Percentiles rank a stretch among this genome's conserved stretches.
These are phyloP conservation scores for Holocentrus rufus DNA, from an alignment of 2,797 vertebrate genomes.

Conservation along the genomic window DNA sequence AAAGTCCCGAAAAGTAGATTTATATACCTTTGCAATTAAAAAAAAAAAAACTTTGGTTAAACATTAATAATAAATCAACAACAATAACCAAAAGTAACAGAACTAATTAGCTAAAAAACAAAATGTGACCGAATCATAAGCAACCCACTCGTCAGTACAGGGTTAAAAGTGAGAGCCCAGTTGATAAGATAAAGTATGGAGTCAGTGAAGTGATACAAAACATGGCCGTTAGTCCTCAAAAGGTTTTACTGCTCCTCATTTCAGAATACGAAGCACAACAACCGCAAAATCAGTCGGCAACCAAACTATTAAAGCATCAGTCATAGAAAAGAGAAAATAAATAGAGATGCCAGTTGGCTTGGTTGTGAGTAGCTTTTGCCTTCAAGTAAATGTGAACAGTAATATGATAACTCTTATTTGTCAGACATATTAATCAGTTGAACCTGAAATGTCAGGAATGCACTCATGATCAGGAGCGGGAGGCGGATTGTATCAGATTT, in stretches of 20 bases:
- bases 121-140: conserved; percentile 1
- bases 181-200: background rate
- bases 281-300: conserved; percentile 20
- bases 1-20: background rate
- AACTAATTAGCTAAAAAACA: conserved; percentile 12
- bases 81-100: conserved; percentile 1
- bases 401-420: conserved; percentile 2
- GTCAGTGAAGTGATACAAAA: conserved; percentile 3
- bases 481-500: background rate
- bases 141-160: conserved; percentile 19
- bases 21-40: background rate
- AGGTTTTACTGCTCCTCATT: background rate
- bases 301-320: background rate
- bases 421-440: conserved; percentile 41
- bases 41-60: conserved; percentile 7
- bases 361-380: background rate
- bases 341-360: background rate
- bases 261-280: conserved; percentile 30
- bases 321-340: background rate
- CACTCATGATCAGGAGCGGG: background rate
- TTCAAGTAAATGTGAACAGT: conserved; percentile 17
- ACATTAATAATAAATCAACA: background rate
- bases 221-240: background rate
- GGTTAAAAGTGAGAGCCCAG: no score
- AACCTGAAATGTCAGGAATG: conserved; percentile 37